A percentile compares a stretch with the other conserved stretches of the same genome.
phyloP scores from a whole-genome alignment of 2,113 vertebrate genomes.

The Syngnathus scovelli region DNA sequence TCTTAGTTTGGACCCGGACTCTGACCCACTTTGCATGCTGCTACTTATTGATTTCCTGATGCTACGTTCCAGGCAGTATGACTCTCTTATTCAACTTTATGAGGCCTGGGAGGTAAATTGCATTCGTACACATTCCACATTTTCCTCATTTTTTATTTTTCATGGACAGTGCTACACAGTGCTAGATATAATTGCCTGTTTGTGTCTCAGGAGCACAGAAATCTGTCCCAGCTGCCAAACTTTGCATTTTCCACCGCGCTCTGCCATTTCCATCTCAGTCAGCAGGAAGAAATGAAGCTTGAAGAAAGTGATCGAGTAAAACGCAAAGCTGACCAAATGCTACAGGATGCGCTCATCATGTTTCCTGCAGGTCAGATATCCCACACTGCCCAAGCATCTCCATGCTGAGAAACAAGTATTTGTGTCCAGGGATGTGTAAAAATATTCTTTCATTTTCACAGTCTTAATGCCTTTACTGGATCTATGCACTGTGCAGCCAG shows the following conservation, averaged over 20 bases:
- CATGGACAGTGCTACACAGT: neutral
- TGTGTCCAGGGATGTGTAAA: neutral
- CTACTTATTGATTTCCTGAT: constrained; percentile 86
- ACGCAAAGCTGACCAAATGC: constrained; percentile 69
- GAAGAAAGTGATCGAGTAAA: constrained; percentile 69
- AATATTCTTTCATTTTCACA: constrained; percentile 49
- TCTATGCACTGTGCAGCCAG: constrained; percentile 83
- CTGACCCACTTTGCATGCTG: constrained; percentile 89
- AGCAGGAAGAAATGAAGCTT: constrained; percentile 77
- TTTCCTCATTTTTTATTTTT: neutral
- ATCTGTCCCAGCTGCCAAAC: constrained; percentile 94
- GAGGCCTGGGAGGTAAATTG: constrained; percentile 90
- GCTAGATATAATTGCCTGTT: constrained; percentile 3
- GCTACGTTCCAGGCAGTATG: constrained; percentile 82
- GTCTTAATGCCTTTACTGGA: constrained; percentile 87
- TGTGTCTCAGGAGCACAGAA: constrained; percentile 79
- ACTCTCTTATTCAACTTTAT: constrained; percentile 79
- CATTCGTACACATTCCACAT: neutral
- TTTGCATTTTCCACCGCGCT: constrained; percentile 90
- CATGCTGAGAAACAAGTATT: neutral
- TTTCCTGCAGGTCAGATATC: constrained; percentile 82
- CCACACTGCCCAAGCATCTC: neutral
- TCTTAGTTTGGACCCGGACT: constrained; percentile 85
- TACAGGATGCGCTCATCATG: constrained; percentile 84
- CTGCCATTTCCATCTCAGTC: constrained; percentile 84